Evolutionary conservation across 2,797 vertebrate species (phyloP), one percentile per base, ranked within the genome.

Genomic region (Pseudomugil tenellus): DNA sequence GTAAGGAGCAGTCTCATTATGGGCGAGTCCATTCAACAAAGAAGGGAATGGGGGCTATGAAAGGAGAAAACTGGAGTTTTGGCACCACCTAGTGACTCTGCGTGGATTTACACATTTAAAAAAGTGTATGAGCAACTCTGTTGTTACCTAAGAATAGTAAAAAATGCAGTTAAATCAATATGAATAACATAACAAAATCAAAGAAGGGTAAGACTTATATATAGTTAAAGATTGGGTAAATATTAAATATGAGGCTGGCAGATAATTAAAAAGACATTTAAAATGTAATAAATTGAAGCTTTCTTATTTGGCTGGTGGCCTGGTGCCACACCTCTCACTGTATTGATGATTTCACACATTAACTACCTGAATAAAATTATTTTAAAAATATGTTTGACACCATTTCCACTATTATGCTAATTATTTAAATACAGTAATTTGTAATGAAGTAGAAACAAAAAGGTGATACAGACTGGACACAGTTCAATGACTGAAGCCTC

Each of bases 1-100:
- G 81, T 64, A 81, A 74, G 85, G 65, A 68, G 85, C 86, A 81
- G 75, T 77, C 84, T 90, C 62, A 81, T 90, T 58, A 83, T 91
- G 92, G 93, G 91, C 93, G 93, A 93, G 93, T 90, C 92, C 88
- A 91, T 91, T 85, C 73, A 80, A 86, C 83, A 81, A 81, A 77
- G 85, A 63, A 58, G 57, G 13, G 41, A 59, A 41, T 7, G 62
- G 55, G 58, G 57, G 67, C 48, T 7, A 51, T 46, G n/a, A 14
- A 26, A 19, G 43, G 17, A 32, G n/a, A 66, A 48, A 54, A 3
- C 55, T 58, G 28, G 56, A 70, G 65, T 35, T 83, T 28, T 87
- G 73, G 29, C 72, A 1, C 90, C 90, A 89, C 12, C 93, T 76
- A 84, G 81, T 64, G 92, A 17, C 35, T 1, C 0, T 1, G 54